These are phyloP conservation scores for Ia io DNA, from an alignment of 2,113 vertebrate species.

Conservation along the genomic window DNA sequence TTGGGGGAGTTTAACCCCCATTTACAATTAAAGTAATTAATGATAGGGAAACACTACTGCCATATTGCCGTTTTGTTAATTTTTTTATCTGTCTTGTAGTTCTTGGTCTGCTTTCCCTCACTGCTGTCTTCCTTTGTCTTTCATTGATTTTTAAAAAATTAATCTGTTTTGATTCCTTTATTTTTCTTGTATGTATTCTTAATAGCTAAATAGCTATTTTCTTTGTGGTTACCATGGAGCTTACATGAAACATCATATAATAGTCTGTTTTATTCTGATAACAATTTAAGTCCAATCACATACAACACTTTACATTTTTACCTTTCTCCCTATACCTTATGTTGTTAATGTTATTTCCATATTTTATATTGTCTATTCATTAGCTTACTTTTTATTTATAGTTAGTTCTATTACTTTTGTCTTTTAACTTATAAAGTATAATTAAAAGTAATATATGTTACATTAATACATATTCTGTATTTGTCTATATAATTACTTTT, in stretches of 20 bases:
- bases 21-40: not conserved
- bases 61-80: not conserved
- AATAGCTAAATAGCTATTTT: not conserved
- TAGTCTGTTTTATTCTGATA: not conserved
- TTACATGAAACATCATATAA: not conserved
- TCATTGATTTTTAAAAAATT: not conserved
- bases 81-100: not conserved
- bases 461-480: not conserved
- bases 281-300: not conserved
- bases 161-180: not conserved
- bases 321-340: not conserved
- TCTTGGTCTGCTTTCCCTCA: not conserved
- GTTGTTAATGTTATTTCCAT: not conserved
- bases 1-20: not conserved
- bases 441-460: not conserved
- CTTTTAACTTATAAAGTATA: not conserved
- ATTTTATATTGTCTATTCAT: not conserved
- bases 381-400: not conserved
- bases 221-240: not conserved
- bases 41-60: not conserved
- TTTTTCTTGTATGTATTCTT: not conserved
- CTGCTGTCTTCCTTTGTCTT: not conserved
- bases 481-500: not conserved
- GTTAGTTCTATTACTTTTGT: not conserved
- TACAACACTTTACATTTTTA: not conserved